Evolutionary conservation across 2,113 vertebrate species (phyloP).

Genomic region (Megatriorchis doriae): DNA sequence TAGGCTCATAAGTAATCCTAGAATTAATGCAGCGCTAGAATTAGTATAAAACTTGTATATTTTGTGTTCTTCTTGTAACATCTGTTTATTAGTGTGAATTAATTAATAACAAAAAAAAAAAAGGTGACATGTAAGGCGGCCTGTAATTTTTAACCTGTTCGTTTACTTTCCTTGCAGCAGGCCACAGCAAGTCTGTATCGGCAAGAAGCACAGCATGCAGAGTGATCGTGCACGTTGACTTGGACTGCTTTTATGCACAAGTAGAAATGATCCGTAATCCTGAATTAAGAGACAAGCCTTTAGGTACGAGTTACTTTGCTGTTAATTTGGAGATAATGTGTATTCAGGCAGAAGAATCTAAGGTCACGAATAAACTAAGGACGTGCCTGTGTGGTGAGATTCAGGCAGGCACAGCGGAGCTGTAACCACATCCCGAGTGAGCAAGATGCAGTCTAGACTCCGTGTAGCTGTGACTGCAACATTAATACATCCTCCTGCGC

Average conservation of each 20-base stretch:
- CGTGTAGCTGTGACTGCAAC: rapidly evolving
- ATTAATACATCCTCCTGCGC: not conserved
- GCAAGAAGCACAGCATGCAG: not conserved
- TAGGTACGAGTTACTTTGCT: conserved; percentile 73
- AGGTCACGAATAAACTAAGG: not conserved
- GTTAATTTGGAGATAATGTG: not conserved
- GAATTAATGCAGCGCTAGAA: not conserved
- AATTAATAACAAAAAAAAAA: no score
- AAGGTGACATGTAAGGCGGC: not conserved
- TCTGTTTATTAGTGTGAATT: not conserved
- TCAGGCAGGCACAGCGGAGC: rapidly evolving
- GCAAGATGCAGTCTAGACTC: not conserved
- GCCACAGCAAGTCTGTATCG: not conserved
- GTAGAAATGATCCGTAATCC: conserved; percentile 91
- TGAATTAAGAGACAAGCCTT: conserved; percentile 78
- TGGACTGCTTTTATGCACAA: conserved; percentile 94
- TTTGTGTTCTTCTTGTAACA: no score
- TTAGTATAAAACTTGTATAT: not conserved
- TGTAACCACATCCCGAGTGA: not conserved
- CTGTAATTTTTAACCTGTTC: not conserved
- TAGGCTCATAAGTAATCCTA: not conserved
- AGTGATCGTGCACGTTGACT: conserved; percentile 84
- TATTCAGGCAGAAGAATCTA: not conserved
- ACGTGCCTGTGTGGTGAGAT: not conserved
- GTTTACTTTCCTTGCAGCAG: not conserved